Conservation (phyloP, 2,888 invertebrate species). For the Acrobeloides nanus region DNA sequence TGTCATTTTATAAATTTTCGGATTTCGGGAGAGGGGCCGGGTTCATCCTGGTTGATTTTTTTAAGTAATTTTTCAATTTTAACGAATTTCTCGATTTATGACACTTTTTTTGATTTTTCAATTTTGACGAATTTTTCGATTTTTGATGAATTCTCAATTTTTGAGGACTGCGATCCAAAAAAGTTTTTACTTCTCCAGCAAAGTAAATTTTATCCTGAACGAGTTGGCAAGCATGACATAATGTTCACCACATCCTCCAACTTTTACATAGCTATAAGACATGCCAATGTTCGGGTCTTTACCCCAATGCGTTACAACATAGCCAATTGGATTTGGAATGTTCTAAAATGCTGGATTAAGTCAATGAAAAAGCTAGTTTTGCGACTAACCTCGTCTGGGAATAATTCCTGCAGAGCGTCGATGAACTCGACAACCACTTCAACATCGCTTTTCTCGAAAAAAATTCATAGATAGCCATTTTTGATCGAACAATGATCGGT, state of each 20-base stretch:
- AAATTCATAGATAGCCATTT: too few species aligned
- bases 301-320: conserved; percentile 57
- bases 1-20: too few species aligned
- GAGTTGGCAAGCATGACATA: conserved; percentile 55
- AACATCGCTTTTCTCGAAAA: conserved; percentile 52
- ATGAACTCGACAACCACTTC: conserved; percentile 55
- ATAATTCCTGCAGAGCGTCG: conserved; percentile 53
- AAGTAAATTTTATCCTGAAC: conserved; percentile 56
- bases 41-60: too few species aligned
- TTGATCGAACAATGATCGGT: too few species aligned
- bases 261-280: conserved; percentile 57
- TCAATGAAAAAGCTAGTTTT: conserved; percentile 1
- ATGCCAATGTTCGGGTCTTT: conserved; percentile 54
- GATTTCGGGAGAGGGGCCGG: too few species aligned
- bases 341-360: conserved; percentile 37
- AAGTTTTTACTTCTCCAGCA: conserved; percentile 58
- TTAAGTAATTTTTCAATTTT: too few species aligned
- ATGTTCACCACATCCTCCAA: conserved; percentile 53
- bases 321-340: conserved; percentile 54
- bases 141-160: too few species aligned
- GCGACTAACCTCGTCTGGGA: conserved; percentile 55
- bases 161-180: too few species aligned
- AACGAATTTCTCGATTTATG: too few species aligned
- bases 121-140: too few species aligned
- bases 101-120: too few species aligned